Evolutionary conservation across 2,888 invertebrate genomes (phyloP).

Genomic region (Volucella zonaria): DNA sequence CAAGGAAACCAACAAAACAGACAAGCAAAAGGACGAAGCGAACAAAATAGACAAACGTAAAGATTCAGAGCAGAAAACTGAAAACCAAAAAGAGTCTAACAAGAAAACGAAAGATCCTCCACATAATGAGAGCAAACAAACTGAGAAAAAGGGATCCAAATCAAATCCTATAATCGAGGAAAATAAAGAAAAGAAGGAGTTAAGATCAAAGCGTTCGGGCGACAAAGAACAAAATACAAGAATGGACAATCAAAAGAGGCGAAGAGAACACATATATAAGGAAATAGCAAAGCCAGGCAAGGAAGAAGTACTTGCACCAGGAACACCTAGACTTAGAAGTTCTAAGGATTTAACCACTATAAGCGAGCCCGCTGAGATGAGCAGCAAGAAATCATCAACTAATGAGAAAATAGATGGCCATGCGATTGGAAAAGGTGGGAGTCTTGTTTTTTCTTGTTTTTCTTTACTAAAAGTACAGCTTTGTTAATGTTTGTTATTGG

Average conservation of each 20-base stretch:
- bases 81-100: background rate
- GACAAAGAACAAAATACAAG: background rate
- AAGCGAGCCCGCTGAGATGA: background rate
- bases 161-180: background rate
- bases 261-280: background rate
- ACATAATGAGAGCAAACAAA: background rate
- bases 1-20: background rate
- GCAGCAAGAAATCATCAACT: too few relatives aligned
- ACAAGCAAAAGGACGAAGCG: background rate
- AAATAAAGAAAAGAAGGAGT: background rate
- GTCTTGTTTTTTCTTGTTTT: background rate
- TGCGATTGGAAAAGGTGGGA: too few relatives aligned
- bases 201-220: too few relatives aligned
- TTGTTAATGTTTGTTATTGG: too few relatives aligned
- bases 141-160: background rate
- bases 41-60: background rate
- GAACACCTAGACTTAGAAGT: conserved; percentile 42
- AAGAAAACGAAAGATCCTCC: background rate
- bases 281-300: background rate
- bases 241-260: background rate
- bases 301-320: background rate
- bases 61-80: background rate
- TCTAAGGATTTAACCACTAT: background rate
- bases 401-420: background rate
- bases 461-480: too few relatives aligned